Evolutionary conservation across 2,888 invertebrate genomes (phyloP), one percentile per base, ranked within the genome.

Genomic region (Venusia cambrica): DNA sequence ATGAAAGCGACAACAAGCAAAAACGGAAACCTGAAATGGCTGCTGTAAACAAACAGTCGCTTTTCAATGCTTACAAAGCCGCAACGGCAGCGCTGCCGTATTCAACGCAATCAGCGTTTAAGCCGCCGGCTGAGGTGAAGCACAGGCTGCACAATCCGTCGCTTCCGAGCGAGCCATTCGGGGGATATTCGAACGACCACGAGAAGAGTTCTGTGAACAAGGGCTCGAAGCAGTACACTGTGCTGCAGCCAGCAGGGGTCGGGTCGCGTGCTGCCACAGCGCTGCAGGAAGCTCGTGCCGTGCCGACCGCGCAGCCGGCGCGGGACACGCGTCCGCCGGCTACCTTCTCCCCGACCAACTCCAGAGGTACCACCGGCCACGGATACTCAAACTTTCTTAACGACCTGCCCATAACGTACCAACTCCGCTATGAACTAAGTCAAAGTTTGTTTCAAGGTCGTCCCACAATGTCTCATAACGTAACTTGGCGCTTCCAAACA

Each of bases 221-320:
- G 44, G 89, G 80, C 4, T 91, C 92, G 41, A 96, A 96, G 78
- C 95, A 95, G 71, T 96, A 95, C 68, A 96, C 95, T 41, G 95
- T 95, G 52, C 85, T 96, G 45, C 95, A 96, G 74, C 95, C 95
- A 1, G 95, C 95, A 5, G 93, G 92, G 13, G 90, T 91, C 0
- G 93, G 94, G 2, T 94, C 95, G 9, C 90, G 94, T 27, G 94
- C 94, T 0, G 94, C 94, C 25, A 93, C 93, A 17, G 94, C 93
- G 9, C 88, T 95, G 65, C 94, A 95, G 68, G 95, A 95, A 68
- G 93, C 80, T 45, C 88, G 90, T 50, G 73, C 89, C n/a, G 72
- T 80, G 64, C 88, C 85, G 12, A 73, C 81, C 13, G 78, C 85
- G 60, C 75, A 87, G 78, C 74, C 89, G 62, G 62, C 88, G 63